Conservation (phyloP, 2,113 vertebrate species). For the Dicaeum eximium region DNA sequence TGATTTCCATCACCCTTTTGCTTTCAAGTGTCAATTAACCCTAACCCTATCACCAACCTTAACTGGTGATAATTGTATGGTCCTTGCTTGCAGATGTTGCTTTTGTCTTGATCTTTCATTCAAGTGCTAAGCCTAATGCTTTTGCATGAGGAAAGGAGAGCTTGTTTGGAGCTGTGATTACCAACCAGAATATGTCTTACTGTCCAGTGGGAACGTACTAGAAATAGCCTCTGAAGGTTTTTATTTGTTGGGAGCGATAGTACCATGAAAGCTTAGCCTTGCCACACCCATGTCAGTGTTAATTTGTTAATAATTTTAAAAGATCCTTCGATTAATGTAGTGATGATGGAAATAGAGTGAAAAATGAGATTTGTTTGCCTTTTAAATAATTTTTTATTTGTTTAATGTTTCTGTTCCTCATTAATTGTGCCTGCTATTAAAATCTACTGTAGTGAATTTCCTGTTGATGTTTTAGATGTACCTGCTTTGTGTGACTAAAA, state of each 20-base stretch:
- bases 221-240: neutral
- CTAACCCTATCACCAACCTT: too few species aligned
- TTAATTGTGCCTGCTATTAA: neutral
- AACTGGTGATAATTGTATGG: neutral
- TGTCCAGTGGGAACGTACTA: neutral
- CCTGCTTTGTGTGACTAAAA: neutral
- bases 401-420: neutral
- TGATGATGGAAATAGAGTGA: neutral
- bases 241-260: neutral
- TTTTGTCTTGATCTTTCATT: neutral
- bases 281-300: neutral
- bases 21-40: too few species aligned
- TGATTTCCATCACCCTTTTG: too few species aligned
- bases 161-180: neutral
- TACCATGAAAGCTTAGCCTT: neutral
- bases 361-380: neutral
- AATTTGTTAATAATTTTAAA: neutral
- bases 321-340: neutral
- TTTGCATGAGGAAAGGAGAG: neutral
- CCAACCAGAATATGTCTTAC: neutral
- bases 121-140: neutral
- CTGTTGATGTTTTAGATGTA: neutral
- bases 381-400: neutral
- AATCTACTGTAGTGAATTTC: neutral
- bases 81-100: neutral